These are phyloP conservation scores for Plutomurus gul DNA, from an alignment of 1,140 invertebrate genomes.

Conservation along the genomic window DNA sequence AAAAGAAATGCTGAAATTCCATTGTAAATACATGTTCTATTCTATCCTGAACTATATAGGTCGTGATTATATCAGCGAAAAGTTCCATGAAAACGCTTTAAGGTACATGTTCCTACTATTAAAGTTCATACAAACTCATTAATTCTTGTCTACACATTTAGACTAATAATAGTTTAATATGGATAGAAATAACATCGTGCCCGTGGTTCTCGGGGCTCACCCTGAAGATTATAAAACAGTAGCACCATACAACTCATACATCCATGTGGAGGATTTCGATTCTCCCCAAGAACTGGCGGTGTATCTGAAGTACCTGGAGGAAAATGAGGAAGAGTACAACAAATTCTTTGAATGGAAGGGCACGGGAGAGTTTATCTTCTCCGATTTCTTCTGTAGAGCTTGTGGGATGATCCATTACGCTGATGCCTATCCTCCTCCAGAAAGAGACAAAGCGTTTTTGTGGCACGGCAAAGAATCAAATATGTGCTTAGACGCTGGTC, in stretches of 20 bases:
- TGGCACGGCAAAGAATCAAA: not conserved
- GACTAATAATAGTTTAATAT: constrained; percentile 89
- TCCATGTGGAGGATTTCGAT: constrained; percentile 63
- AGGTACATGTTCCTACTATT: constrained; percentile 61
- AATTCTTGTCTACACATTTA: too few relatives aligned
- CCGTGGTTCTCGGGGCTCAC: constrained; percentile 69
- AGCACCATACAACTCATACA: constrained; percentile 70
- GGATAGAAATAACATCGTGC: constrained; percentile 69
- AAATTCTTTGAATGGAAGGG: constrained; percentile 56
- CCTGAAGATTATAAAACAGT: constrained; percentile 60
- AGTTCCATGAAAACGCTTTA: constrained; percentile 90
- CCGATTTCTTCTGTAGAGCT: constrained; percentile 52
- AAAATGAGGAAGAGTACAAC: constrained; percentile 53
- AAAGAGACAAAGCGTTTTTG: not conserved
- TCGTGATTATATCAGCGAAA: constrained; percentile 94
- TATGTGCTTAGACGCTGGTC: not conserved
- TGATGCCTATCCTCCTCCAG: not conserved
- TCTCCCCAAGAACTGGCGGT: constrained; percentile 61
- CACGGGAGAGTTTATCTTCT: constrained; percentile 39
- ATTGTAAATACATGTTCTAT: too few relatives aligned
- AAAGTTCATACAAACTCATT: too few relatives aligned
- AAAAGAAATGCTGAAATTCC: too few relatives aligned
- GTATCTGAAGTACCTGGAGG: constrained; percentile 61
- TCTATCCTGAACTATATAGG: too few relatives aligned
- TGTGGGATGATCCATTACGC: constrained; percentile 49